Percentiles rank a stretch among this genome's conserved stretches.
phyloP scores from a whole-genome alignment of 2,888 invertebrate genomes.

The Buathra laborator region DNA sequence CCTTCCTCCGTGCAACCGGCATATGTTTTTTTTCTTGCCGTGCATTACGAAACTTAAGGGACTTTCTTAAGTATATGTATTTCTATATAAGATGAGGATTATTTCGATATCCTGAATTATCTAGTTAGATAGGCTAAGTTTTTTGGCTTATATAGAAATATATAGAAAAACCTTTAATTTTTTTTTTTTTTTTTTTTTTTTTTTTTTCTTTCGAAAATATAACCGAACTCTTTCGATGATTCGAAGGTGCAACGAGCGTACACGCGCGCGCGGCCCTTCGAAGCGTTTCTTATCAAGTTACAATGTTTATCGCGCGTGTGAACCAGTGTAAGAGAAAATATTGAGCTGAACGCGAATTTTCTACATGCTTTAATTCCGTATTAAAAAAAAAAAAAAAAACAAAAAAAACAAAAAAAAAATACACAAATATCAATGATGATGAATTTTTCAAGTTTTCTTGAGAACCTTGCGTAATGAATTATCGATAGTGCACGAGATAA shows the following conservation, averaged over 20 bases:
- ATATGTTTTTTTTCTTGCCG: slow-evolving; percentile 65
- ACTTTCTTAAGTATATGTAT: slow-evolving; percentile 72
- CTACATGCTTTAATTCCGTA: slow-evolving; percentile 21
- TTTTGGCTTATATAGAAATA: slow-evolving; percentile 77
- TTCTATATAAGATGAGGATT: slow-evolving; percentile 73
- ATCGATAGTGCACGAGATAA: slow-evolving; percentile 6
- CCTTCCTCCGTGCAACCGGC: slow-evolving; percentile 73
- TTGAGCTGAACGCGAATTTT: slow-evolving; percentile 45
- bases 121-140: slow-evolving; percentile 76
- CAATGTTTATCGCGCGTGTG: slow-evolving; percentile 16
- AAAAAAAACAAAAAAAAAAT: slow-evolving; percentile 17
- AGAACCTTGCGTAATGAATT: not conserved
- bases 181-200: slow-evolving; percentile 68
- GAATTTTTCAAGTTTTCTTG: slow-evolving; percentile 15
- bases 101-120: slow-evolving; percentile 74
- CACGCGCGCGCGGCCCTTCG: slow-evolving; percentile 13
- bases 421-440: slow-evolving; percentile 20
- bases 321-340: slow-evolving; percentile 30
- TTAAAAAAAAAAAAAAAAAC: slow-evolving; percentile 17
- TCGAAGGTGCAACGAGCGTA: slow-evolving; percentile 33
- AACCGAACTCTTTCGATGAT: slow-evolving; percentile 70
- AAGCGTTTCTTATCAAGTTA: slow-evolving; percentile 7
- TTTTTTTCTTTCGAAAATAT: slow-evolving; percentile 74
- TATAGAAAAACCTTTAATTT: slow-evolving; percentile 60
- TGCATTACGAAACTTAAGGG: slow-evolving; percentile 73